Percentiles rank a stretch among this genome's conserved stretches.
These are phyloP conservation scores for Cantharis rustica DNA, from an alignment of 2,888 invertebrate genomes.

Conservation along the genomic window DNA sequence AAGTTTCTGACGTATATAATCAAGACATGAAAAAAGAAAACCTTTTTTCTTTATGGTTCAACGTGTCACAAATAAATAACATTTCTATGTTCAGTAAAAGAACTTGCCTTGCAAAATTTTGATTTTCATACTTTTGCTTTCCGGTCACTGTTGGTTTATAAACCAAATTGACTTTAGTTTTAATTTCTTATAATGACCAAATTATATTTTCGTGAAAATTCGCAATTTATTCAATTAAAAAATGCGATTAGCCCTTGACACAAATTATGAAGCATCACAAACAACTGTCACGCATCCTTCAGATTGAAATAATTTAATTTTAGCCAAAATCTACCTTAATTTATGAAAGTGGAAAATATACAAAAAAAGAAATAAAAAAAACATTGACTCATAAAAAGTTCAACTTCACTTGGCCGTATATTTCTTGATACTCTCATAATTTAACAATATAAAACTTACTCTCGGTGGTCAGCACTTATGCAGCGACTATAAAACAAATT, in stretches of 20 bases:
- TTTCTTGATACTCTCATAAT: not conserved
- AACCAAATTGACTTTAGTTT: not conserved
- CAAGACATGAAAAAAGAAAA: slow-evolving; percentile 24
- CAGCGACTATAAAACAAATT: not conserved
- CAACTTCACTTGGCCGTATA: not conserved
- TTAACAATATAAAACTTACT: not conserved
- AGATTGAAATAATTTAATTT: not conserved
- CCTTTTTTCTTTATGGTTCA: slow-evolving; percentile 30
- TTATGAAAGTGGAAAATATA: not conserved
- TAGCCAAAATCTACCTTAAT: not conserved
- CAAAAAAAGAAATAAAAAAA: not conserved
- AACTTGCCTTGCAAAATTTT: slow-evolving; percentile 21
- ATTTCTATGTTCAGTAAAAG: slow-evolving; percentile 12
- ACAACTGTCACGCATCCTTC: not conserved
- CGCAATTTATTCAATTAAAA: not conserved
- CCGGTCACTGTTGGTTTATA: not conserved
- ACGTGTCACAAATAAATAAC: slow-evolving; percentile 28
- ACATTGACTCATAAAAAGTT: not conserved
- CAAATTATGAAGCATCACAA: not conserved
- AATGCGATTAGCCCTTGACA: not conserved
- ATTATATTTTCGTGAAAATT: not conserved
- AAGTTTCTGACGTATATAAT: slow-evolving; percentile 20
- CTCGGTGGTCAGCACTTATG: not conserved
- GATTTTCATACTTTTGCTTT: slow-evolving; percentile 24
- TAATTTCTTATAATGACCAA: not conserved